Conservation (phyloP, 2,113 vertebrate species). For the Apistogramma diplotaenia region DNA sequence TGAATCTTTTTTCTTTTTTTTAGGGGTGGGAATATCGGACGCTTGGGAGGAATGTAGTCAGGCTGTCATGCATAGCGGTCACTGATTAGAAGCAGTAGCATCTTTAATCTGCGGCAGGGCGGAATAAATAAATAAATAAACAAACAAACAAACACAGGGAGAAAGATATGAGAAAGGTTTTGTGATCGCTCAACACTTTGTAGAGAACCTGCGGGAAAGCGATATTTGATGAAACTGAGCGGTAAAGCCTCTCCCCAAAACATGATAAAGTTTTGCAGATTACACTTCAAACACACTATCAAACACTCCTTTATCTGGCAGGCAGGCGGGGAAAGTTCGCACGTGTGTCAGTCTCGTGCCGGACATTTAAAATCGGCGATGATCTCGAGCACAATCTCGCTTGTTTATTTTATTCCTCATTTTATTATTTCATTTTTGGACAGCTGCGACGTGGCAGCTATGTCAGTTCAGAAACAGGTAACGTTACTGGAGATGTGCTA, state of each 20-base stretch:
- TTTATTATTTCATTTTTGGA: not conserved
- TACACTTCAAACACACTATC: not conserved
- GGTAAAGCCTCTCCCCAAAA: constrained; percentile 3
- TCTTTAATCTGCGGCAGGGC: constrained; percentile 19
- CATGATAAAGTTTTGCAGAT: not conserved
- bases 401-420: not conserved
- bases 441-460: not conserved
- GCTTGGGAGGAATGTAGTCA: constrained; percentile 12
- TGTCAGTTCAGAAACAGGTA: not conserved
- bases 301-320: not conserved
- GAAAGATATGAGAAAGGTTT: not conserved
- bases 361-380: not conserved
- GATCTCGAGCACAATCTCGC: not conserved
- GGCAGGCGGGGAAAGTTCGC: not conserved
- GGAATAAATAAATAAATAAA: not conserved
- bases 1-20: constrained; percentile 6
- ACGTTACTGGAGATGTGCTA: not conserved
- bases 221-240: constrained; percentile 23
- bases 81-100: not conserved
- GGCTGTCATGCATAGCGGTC: constrained; percentile 16
- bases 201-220: not conserved
- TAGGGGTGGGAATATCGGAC: not conserved
- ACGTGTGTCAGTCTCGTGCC: not conserved
- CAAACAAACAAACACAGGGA: not conserved
- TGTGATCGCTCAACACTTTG: constrained; percentile 8